Conservation (phyloP, 2,888 invertebrate species). For the Dryocosmus kuriphilus region DNA sequence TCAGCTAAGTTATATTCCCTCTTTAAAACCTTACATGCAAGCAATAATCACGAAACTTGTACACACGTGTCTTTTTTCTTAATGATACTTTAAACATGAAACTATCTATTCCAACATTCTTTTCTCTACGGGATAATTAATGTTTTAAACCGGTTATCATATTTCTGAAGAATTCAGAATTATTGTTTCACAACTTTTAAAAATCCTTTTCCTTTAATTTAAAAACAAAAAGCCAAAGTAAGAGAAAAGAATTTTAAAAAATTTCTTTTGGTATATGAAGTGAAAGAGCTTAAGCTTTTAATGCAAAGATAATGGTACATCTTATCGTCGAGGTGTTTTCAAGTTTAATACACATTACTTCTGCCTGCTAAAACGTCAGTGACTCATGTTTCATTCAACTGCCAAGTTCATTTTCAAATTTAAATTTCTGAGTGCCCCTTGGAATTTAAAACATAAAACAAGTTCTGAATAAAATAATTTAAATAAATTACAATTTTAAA, state of each 20-base stretch:
- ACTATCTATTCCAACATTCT: background rate
- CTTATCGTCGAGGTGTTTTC: constrained; percentile 23
- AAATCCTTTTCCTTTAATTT: background rate
- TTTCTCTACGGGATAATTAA: background rate
- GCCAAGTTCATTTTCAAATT: constrained; percentile 29
- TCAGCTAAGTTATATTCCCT: constrained; percentile 8
- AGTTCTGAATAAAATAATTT: constrained; percentile 8
- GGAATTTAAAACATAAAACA: background rate
- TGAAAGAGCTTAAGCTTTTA: constrained; percentile 20
- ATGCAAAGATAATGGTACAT: constrained; percentile 24
- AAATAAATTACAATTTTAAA: background rate
- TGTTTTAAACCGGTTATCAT: background rate
- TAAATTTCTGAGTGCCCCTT: constrained; percentile 5
- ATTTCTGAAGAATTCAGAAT: background rate
- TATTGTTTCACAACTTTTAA: background rate
- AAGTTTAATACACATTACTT: constrained; percentile 27
- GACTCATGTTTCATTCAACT: constrained; percentile 38
- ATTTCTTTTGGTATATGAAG: background rate
- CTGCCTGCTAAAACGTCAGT: constrained; percentile 29
- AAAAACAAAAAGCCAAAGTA: background rate
- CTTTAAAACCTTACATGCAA: background rate
- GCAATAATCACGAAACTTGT: constrained; percentile 12
- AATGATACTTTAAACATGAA: background rate
- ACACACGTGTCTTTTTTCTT: constrained; percentile 6
- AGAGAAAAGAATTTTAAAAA: background rate